Evolutionary conservation across 2,888 invertebrate genomes (phyloP).

Genomic region (Noctua janthina): DNA sequence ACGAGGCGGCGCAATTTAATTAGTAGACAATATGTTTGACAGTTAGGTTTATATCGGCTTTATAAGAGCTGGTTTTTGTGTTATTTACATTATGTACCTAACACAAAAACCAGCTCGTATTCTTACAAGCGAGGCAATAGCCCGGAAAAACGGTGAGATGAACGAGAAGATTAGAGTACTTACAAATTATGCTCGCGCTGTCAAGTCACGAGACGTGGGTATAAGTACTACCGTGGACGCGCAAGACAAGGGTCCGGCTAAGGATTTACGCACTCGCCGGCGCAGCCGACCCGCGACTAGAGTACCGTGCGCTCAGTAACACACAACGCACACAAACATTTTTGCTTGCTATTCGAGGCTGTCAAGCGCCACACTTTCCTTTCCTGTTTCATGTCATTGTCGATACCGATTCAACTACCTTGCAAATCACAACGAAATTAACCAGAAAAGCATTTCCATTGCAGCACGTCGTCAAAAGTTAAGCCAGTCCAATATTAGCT

Average conservation of each 20-base stretch:
- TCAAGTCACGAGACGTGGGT: conserved; percentile 29
- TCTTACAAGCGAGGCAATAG: not conserved
- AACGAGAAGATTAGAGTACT: conserved; percentile 18
- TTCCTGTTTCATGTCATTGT: not conserved
- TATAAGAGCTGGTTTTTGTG: no score
- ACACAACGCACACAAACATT: not conserved
- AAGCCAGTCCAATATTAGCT: no score
- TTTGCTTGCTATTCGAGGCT: not conserved
- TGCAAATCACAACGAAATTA: no score
- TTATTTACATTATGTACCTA: no score
- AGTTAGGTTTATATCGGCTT: not conserved
- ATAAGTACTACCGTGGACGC: conserved; percentile 10
- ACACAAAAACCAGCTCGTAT: not conserved
- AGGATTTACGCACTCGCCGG: not conserved
- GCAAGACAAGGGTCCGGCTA: conserved; percentile 15
- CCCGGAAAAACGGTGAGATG: conserved; percentile 4
- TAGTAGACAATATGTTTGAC: not conserved
- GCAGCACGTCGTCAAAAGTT: no score
- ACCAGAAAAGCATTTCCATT: no score
- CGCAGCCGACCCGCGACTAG: not conserved
- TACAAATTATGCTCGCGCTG: conserved; percentile 19
- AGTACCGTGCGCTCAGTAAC: not conserved
- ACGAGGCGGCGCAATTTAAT: not conserved
- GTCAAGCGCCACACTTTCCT: not conserved
- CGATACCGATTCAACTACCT: no score